Conservation (phyloP, 2,888 invertebrate genomes). For the Caenorhabditis japonica region DNA sequence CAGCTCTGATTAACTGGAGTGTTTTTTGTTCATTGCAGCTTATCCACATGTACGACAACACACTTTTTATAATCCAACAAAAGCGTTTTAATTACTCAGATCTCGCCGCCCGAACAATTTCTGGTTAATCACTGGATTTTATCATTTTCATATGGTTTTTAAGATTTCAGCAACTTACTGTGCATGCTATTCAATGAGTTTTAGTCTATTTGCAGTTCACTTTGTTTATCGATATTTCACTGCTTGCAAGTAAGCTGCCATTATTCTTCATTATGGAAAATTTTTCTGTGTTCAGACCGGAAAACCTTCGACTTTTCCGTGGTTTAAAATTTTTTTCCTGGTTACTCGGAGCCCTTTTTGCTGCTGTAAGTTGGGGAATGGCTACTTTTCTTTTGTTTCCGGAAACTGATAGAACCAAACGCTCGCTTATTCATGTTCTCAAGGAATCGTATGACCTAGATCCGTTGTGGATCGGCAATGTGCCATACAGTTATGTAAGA, state of each 20-base stretch:
- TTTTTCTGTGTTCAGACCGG: conserved; percentile 12
- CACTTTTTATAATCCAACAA: conserved; percentile 40
- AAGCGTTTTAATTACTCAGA: conserved; percentile 36
- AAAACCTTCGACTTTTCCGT: conserved; percentile 25
- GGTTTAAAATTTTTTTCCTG: conserved; percentile 22
- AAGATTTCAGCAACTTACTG: no score
- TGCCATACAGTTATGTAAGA: conserved; percentile 36
- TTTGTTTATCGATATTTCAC: no score
- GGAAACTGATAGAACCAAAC: conserved; percentile 32
- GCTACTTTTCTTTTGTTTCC: conserved; percentile 40
- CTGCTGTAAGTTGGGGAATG: conserved; percentile 30
- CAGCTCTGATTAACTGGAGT: no score
- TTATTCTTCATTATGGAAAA: background rate
- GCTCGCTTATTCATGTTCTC: conserved; percentile 15
- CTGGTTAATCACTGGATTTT: conserved; percentile 32
- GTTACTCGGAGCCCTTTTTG: conserved; percentile 16
- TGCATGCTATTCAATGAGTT: no score
- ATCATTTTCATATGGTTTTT: no score
- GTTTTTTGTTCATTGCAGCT: conserved; percentile 17
- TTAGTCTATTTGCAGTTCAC: no score
- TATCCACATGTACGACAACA: conserved; percentile 44
- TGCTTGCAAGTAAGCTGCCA: no score
- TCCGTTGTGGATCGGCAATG: conserved; percentile 22
- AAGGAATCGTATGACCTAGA: conserved; percentile 30
- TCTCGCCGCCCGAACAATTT: conserved; percentile 17